A percentile compares a stretch with the other conserved stretches of the same genome.
phyloP scores from a whole-genome alignment of 37 sponge, comb jelly and placozoan genomes.

The Corticium candelabrum region DNA sequence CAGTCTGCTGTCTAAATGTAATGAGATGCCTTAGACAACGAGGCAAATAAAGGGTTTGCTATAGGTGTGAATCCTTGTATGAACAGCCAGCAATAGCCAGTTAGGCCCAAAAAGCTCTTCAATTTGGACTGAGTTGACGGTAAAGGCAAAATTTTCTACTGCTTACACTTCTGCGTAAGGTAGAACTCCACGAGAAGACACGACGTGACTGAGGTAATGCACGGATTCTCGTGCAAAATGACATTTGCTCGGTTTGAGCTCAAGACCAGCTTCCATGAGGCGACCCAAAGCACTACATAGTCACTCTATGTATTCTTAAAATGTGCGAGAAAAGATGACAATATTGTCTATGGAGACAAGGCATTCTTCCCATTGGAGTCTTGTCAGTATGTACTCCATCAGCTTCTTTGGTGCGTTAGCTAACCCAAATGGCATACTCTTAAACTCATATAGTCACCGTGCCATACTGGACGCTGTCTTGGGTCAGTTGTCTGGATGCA shows the following conservation, averaged over 20 bases:
- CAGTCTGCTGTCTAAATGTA: constrained; percentile 11
- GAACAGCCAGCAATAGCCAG: background rate
- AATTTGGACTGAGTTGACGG: background rate
- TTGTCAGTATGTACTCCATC: background rate
- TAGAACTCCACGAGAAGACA: background rate
- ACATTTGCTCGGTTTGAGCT: background rate
- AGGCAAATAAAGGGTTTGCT: background rate
- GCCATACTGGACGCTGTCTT: background rate
- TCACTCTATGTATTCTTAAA: background rate
- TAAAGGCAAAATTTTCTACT: constrained; percentile 1
- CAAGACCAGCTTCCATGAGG: background rate
- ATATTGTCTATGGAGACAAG: background rate
- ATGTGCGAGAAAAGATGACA: background rate
- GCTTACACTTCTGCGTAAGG: background rate
- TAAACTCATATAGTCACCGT: background rate
- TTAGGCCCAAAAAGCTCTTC: background rate
- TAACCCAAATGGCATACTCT: no score
- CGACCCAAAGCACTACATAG: background rate
- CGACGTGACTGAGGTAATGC: background rate
- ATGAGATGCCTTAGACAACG: background rate
- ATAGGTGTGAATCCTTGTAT: background rate
- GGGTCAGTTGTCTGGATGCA: background rate
- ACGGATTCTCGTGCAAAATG: background rate
- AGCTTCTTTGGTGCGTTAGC: no score
- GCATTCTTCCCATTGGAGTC: background rate